Conservation (phyloP, 1,140 invertebrate genomes). For the Dreissena rostriformis region DNA sequence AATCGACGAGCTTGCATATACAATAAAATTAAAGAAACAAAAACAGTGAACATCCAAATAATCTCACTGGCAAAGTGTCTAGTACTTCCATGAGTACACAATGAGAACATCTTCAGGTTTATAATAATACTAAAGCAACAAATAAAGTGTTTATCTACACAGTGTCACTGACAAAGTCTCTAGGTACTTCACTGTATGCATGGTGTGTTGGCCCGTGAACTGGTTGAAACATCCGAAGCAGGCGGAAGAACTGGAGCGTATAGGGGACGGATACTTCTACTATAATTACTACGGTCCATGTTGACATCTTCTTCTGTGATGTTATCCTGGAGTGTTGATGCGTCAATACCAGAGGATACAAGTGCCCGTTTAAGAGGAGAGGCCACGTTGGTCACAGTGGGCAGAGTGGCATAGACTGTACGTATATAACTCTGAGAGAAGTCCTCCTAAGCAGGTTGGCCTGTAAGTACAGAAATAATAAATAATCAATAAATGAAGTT, state of each 20-base stretch:
- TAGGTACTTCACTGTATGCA: background rate
- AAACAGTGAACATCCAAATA: no score
- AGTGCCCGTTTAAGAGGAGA: background rate
- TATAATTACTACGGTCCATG: background rate
- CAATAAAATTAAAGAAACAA: no score
- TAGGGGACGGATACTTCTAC: background rate
- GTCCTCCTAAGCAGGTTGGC: background rate
- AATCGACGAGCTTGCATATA: no score
- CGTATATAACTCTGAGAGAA: background rate
- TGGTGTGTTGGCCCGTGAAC: background rate
- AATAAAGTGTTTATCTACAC: slow-evolving; percentile 2
- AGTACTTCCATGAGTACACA: no score
- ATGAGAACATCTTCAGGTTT: background rate
- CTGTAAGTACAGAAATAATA: slow-evolving; percentile 13
- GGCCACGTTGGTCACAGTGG: slow-evolving; percentile 3
- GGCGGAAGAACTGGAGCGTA: background rate
- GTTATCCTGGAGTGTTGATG: slow-evolving; percentile 2
- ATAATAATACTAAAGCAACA: background rate
- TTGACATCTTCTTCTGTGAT: slow-evolving; percentile 1
- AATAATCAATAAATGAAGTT: background rate
- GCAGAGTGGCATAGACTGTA: background rate
- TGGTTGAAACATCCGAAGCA: background rate
- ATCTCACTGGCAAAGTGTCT: no score
- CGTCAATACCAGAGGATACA: background rate
- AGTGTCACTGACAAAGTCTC: slow-evolving; percentile 3